Percentiles rank a stretch among this genome's conserved stretches.
These are phyloP conservation scores for Vombatus ursinus DNA, from an alignment of 2,113 vertebrate genomes.

Conservation along the genomic window DNA sequence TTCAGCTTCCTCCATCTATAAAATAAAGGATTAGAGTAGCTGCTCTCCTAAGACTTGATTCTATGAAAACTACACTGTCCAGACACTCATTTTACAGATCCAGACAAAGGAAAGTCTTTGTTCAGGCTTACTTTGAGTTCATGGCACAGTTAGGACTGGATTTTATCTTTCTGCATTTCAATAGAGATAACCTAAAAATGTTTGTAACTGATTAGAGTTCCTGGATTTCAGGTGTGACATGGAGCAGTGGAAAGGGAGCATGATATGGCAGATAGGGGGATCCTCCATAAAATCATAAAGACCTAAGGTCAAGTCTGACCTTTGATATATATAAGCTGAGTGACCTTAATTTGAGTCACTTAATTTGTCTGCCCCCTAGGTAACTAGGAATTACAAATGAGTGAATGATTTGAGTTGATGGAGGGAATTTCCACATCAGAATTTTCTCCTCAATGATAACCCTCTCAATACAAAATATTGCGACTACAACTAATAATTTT, in stretches of 20 bases:
- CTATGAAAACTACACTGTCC: background rate
- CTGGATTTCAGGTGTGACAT: background rate
- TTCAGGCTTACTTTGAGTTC: background rate
- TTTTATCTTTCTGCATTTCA: background rate
- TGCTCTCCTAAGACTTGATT: background rate
- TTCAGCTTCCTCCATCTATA: background rate
- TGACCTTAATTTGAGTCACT: too few relatives aligned
- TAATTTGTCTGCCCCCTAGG: too few relatives aligned
- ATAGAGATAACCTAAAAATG: background rate
- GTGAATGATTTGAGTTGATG: too few relatives aligned
- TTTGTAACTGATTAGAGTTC: background rate
- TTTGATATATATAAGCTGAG: too few relatives aligned
- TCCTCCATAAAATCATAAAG: too few relatives aligned
- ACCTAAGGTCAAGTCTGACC: too few relatives aligned
- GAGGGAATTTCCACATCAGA: too few relatives aligned
- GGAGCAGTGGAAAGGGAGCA: background rate
- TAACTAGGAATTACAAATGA: too few relatives aligned
- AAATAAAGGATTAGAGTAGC: background rate
- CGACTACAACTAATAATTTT: too few relatives aligned
- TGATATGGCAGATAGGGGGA: background rate
- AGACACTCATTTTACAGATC: background rate
- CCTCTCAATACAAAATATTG: too few relatives aligned
- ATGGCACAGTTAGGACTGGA: background rate
- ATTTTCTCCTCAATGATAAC: too few relatives aligned
- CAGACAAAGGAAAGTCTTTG: background rate